Evolutionary conservation across 2,797 vertebrate species (phyloP).

Genomic region (Staurois parvus): DNA sequence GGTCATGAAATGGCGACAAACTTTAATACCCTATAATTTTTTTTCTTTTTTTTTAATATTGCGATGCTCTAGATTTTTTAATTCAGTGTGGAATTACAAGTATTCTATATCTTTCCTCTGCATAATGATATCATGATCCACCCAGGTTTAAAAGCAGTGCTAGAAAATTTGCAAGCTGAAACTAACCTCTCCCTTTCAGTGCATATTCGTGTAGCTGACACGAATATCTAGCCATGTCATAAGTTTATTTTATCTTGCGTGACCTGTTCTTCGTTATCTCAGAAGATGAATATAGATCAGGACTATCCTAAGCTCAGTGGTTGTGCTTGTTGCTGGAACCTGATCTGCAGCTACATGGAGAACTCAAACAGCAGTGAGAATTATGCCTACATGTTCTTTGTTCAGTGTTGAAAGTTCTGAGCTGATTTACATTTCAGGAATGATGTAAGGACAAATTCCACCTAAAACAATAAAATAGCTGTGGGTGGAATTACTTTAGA

Average conservation of each 20-base stretch:
- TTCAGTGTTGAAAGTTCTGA: neutral
- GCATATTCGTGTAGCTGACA: conserved; percentile 20
- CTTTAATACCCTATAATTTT: no score
- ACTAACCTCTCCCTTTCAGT: conserved; percentile 44
- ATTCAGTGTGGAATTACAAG: neutral
- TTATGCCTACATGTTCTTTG: neutral
- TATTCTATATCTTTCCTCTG: neutral
- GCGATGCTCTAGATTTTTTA: neutral
- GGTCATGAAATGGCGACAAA: no score
- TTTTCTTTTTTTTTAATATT: no score
- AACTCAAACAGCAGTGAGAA: neutral
- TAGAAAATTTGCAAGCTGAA: conserved; percentile 15
- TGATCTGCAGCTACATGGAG: neutral
- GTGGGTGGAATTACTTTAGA: neutral
- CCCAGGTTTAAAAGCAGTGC: neutral
- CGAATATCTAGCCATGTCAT: conserved; percentile 31
- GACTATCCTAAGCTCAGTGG: neutral
- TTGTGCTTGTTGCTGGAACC: neutral
- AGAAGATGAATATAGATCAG: neutral
- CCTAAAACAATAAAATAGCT: conserved; percentile 1
- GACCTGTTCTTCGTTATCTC: conserved; percentile 39
- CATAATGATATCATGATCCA: neutral
- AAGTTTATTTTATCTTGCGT: conserved; percentile 29
- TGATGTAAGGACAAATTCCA: neutral
- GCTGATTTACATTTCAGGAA: conserved; percentile 5